Evolutionary conservation across 2,797 vertebrate species (phyloP).

Genomic region (Sus cebifrons): DNA sequence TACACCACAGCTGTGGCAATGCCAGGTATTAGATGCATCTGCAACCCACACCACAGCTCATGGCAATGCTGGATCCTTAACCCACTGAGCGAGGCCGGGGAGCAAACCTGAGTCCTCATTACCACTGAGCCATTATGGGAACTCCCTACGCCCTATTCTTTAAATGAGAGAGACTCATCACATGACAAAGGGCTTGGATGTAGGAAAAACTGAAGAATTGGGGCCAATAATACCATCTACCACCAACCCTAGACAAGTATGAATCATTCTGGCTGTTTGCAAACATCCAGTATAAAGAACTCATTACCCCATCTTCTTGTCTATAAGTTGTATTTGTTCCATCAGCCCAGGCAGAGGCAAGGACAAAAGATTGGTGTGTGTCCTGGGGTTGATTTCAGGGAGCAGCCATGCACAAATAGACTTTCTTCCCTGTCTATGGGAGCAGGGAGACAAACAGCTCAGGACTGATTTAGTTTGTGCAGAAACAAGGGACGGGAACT

Average conservation of each 20-base stretch:
- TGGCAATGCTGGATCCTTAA: too few species aligned
- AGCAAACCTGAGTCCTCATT: too few species aligned
- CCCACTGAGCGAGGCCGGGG: too few species aligned
- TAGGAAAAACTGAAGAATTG: neutral
- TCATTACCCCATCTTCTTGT: neutral
- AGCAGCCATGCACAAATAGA: neutral
- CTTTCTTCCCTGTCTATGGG: neutral
- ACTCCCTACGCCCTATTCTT: neutral
- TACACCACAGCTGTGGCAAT: too few species aligned
- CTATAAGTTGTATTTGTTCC: neutral
- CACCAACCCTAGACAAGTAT: neutral
- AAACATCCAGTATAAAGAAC: neutral
- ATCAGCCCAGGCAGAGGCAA: neutral
- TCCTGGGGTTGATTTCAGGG: neutral
- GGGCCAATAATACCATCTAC: neutral
- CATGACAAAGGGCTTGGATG: neutral
- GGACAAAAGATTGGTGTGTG: neutral
- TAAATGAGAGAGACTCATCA: neutral
- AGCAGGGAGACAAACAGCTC: neutral
- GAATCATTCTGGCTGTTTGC: neutral
- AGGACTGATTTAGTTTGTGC: neutral
- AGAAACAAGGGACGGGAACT: slow-evolving; percentile 6
- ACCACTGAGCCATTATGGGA: too few species aligned
- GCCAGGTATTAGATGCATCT: too few species aligned
- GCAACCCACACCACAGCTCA: too few species aligned